Evolutionary conservation across 2,797 vertebrate species (phyloP).

Genomic region (Fistularia tabacaria): DNA sequence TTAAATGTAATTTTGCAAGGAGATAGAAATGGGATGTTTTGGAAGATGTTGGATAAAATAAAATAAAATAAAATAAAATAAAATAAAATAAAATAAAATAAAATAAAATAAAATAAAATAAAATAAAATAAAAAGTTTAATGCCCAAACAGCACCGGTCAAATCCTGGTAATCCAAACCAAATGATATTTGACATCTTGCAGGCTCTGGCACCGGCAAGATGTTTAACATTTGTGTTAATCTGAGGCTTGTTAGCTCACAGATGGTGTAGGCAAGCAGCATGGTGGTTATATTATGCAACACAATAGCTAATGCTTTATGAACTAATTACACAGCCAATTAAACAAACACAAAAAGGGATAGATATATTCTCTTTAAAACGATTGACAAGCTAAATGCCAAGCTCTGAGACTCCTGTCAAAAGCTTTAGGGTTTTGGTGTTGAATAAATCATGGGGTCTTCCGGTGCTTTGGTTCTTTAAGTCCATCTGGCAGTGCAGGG

Average conservation of each 20-base stretch:
- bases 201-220: slow-evolving; percentile 11
- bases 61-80: too few species aligned
- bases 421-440: neutral
- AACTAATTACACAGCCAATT: slow-evolving; percentile 34
- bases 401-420: slow-evolving; percentile 1
- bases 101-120: too few species aligned
- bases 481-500: neutral
- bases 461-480: neutral
- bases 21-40: too few species aligned
- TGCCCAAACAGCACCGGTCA: too few species aligned
- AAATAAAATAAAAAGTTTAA: too few species aligned
- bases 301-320: slow-evolving; percentile 20
- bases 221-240: slow-evolving; percentile 43
- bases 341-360: slow-evolving; percentile 14
- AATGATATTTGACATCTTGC: too few species aligned
- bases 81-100: too few species aligned
- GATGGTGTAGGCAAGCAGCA: too few species aligned
- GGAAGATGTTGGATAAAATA: too few species aligned
- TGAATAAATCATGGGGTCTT: slow-evolving; percentile 24
- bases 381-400: neutral
- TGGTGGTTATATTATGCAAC: slow-evolving; percentile 50
- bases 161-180: too few species aligned
- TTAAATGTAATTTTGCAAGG: too few species aligned
- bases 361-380: neutral
- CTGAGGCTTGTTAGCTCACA: slow-evolving; percentile 52